phyloP scores from a whole-genome alignment of 2,113 vertebrate species.

The Dipodomys spectabilis region DNA sequence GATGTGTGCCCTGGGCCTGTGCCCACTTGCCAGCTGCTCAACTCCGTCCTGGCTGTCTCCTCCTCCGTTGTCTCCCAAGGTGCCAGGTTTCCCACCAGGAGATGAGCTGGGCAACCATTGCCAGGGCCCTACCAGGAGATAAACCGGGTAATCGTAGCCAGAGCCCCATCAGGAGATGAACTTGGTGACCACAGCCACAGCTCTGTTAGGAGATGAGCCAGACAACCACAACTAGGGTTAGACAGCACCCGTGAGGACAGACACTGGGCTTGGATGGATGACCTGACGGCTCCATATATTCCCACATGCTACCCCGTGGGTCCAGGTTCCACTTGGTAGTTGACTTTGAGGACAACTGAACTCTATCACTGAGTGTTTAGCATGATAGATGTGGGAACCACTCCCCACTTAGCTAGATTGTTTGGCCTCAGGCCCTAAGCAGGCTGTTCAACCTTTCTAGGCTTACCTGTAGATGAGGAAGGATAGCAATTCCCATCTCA shows the following conservation, averaged over 20 bases:
- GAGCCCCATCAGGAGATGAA: neutral
- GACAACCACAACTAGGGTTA: neutral
- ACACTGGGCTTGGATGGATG: neutral
- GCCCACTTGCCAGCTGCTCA: neutral
- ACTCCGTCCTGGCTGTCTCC: neutral
- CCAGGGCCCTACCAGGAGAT: neutral
- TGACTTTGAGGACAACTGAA: neutral
- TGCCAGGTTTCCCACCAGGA: neutral
- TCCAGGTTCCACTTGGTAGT: neutral
- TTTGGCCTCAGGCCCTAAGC: neutral
- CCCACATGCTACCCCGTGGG: neutral
- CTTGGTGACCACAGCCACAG: neutral
- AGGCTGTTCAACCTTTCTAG: neutral
- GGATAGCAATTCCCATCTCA: neutral
- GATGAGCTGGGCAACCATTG: neutral
- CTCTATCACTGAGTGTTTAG: neutral
- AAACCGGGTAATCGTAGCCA: neutral
- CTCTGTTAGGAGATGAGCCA: neutral
- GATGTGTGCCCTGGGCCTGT: neutral
- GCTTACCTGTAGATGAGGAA: conserved; percentile 5
- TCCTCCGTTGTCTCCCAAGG: neutral
- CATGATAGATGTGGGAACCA: neutral
- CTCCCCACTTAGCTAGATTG: neutral
- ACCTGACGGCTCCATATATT: neutral
- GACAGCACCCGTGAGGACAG: too few relatives aligned